phyloP scores from a whole-genome alignment of 2,797 vertebrate genomes.

The Discoglossus pictus region DNA sequence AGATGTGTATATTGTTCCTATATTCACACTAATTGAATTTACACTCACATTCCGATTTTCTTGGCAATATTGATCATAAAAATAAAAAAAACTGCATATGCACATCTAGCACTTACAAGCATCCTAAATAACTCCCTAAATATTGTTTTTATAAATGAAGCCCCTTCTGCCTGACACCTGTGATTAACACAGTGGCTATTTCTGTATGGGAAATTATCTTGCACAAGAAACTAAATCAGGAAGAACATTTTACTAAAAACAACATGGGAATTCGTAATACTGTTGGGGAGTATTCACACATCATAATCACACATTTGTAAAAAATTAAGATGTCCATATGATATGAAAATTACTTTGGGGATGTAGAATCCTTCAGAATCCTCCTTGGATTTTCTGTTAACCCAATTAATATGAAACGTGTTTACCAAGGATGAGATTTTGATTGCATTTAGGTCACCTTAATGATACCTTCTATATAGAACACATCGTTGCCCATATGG shows the following conservation, averaged over 20 bases:
- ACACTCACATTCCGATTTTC: too few species aligned
- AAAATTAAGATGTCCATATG: slow-evolving; percentile 33
- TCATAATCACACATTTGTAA: slow-evolving; percentile 45
- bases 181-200: slow-evolving; percentile 19
- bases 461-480: background rate
- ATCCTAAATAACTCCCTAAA: too few species aligned
- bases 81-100: too few species aligned
- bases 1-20: too few species aligned
- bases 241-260: slow-evolving; percentile 33
- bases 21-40: too few species aligned
- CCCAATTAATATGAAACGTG: slow-evolving; percentile 43
- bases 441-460: slow-evolving; percentile 37
- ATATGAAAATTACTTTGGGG: slow-evolving; percentile 45
- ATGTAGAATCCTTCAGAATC: slow-evolving; percentile 32
- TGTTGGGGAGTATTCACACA: slow-evolving; percentile 34
- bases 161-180: slow-evolving; percentile 5
- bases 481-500: too few species aligned
- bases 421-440: slow-evolving; percentile 33
- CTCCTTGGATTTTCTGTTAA: slow-evolving; percentile 31
- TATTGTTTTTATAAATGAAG: too few species aligned
- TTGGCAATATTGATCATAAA: too few species aligned
- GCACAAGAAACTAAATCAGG: slow-evolving; percentile 28
- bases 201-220: slow-evolving; percentile 14
- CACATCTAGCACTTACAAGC: too few species aligned
- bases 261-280: slow-evolving; percentile 37